phyloP scores from a whole-genome alignment of 2,797 vertebrate genomes.

The Smutsia temminckii region DNA sequence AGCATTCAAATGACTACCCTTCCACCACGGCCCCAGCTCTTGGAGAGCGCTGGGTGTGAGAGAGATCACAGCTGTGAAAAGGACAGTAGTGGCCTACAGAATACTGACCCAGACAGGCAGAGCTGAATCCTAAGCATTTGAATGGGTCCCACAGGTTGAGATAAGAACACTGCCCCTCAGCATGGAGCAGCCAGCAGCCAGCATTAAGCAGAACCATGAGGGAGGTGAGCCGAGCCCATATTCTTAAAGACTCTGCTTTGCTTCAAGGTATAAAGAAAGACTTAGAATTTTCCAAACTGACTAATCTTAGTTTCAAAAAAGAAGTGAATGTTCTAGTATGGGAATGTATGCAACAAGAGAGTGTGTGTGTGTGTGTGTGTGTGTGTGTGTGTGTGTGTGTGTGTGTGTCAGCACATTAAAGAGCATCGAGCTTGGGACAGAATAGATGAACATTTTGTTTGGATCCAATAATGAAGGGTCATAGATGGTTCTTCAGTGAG shows the following conservation, averaged over 20 bases:
- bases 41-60: not conserved
- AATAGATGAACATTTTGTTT: not conserved
- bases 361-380: not conserved
- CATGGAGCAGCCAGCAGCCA: not conserved
- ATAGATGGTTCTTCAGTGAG: not conserved
- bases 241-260: not conserved
- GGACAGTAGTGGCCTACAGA: not conserved
- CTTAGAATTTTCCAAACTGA: not conserved
- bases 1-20: not conserved
- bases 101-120: no score
- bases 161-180: accelerated
- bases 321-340: not conserved
- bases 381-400: not conserved
- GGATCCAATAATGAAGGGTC: not conserved
- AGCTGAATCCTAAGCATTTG: not conserved
- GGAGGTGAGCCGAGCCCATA: not conserved
- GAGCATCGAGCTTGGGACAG: not conserved
- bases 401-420: not conserved
- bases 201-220: not conserved
- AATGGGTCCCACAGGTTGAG: not conserved
- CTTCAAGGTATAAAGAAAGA: not conserved
- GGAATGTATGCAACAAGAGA: not conserved
- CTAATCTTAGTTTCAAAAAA: not conserved
- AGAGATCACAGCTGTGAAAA: not conserved
- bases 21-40: not conserved